Evolutionary conservation across 37 sponge, comb jelly and placozoan species (phyloP).

Genomic region (Amphimedon queenslandica): DNA sequence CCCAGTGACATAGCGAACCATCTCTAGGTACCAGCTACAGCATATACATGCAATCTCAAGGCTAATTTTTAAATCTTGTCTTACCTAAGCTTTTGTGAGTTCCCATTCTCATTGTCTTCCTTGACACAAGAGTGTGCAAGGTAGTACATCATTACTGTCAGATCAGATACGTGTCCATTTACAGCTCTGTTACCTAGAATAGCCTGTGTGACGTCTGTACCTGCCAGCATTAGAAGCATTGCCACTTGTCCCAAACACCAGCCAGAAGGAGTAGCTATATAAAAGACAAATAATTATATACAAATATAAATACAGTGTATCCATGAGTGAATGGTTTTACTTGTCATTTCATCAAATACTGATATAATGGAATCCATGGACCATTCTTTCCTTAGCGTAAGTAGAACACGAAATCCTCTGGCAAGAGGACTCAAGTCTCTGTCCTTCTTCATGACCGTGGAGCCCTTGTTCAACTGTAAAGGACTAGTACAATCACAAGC

Average conservation of each 20-base stretch:
- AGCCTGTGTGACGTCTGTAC: constrained; percentile 17
- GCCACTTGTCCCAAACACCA: constrained; percentile 70
- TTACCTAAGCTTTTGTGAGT: neutral
- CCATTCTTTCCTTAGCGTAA: constrained; percentile 12
- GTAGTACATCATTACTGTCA: constrained; percentile 27
- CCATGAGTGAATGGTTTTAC: constrained; percentile 11
- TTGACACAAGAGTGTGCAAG: constrained; percentile 18
- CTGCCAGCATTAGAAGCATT: constrained; percentile 26
- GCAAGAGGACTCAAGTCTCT: constrained; percentile 46
- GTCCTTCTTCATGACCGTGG: too few relatives aligned
- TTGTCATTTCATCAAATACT: constrained; percentile 48
- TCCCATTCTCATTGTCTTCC: neutral
- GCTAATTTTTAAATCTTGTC: neutral
- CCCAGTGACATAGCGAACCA: constrained; percentile 1
- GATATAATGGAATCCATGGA: constrained; percentile 38
- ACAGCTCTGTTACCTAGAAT: constrained; percentile 31
- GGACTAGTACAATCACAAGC: too few relatives aligned
- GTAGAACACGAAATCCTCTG: constrained; percentile 20
- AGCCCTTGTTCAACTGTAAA: too few relatives aligned
- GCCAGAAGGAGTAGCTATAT: constrained; percentile 29
- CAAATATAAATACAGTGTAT: neutral
- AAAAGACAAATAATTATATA: neutral
- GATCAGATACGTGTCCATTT: constrained; percentile 20
- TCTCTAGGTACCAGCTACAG: constrained; percentile 24
- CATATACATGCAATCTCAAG: neutral